Conservation (phyloP, 2,797 vertebrate species). For the Austrolebias charrua region DNA sequence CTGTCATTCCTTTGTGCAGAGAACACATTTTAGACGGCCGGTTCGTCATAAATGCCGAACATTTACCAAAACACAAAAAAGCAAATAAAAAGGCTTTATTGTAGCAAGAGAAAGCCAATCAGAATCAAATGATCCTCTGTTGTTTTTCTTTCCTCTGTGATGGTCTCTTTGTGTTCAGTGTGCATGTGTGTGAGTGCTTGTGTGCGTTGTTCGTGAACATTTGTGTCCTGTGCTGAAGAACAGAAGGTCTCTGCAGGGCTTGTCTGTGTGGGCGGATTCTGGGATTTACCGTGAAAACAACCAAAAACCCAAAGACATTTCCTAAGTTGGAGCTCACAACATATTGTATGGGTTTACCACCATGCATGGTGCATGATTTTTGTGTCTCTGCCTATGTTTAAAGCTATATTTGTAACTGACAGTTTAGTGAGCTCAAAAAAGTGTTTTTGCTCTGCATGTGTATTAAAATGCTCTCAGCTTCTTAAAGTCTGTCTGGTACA, state of each 20-base stretch:
- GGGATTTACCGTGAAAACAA: conserved; percentile 85
- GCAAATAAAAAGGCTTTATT: conserved; percentile 39
- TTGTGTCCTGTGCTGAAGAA: conserved; percentile 74
- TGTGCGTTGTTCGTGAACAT: conserved; percentile 28
- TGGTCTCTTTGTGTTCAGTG: conserved; percentile 13
- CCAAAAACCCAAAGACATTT: conserved; percentile 81
- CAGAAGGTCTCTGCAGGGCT: conserved; percentile 86
- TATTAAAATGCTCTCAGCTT: too few relatives aligned
- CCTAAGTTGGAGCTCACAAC: conserved; percentile 67
- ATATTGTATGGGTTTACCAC: conserved; percentile 21
- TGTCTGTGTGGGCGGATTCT: conserved; percentile 83
- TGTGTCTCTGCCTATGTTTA: conserved; percentile 12
- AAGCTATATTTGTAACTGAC: conserved; percentile 5
- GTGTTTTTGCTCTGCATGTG: neutral
- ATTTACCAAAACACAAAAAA: conserved; percentile 35
- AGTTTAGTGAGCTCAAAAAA: neutral
- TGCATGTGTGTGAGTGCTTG: conserved; percentile 12
- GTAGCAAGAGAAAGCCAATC: conserved; percentile 24
- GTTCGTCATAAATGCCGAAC: conserved; percentile 29
- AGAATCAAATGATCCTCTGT: conserved; percentile 39
- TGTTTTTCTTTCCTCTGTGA: conserved; percentile 30
- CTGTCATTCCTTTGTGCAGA: conserved; percentile 10
- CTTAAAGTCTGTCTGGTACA: conserved; percentile 8
- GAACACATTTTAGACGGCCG: conserved; percentile 24
- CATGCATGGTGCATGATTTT: neutral